phyloP scores from a whole-genome alignment of 2,888 invertebrate genomes.

The Tholera decimalis region DNA sequence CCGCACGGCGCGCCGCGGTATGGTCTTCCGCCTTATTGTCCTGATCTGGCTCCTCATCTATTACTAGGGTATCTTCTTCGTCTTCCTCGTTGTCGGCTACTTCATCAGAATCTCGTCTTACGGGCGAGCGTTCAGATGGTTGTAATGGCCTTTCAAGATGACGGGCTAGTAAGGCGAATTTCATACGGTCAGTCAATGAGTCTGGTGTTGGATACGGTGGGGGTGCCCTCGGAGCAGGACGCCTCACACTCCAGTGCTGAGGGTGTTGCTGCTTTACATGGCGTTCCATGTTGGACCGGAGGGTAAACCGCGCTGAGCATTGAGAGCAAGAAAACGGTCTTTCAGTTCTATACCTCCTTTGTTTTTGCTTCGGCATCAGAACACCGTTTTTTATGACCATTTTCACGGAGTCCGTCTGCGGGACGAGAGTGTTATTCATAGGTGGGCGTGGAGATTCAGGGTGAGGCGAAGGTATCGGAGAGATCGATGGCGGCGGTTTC shows the following conservation, averaged over 20 bases:
- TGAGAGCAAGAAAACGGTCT: conserved; percentile 97
- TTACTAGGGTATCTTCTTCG: conserved; percentile 93
- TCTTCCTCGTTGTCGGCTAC: conserved; percentile 93
- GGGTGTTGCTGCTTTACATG: conserved; percentile 99
- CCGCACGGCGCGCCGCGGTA: conserved; percentile 90
- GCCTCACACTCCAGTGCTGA: conserved; percentile 96
- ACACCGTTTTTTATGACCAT: conserved; percentile 98
- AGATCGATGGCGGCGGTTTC: conserved; percentile 85
- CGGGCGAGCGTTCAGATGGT: conserved; percentile 82
- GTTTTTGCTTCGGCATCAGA: conserved; percentile 97
- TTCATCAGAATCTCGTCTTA: conserved; percentile 89
- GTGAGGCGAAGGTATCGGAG: conserved; percentile 86
- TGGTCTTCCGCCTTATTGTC: conserved; percentile 81
- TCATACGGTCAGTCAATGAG: conserved; percentile 89
- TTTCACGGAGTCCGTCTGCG: conserved; percentile 93
- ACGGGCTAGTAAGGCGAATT: conserved; percentile 95
- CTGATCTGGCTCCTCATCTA: conserved; percentile 92
- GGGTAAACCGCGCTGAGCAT: conserved; percentile 97
- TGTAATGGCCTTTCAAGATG: conserved; percentile 93
- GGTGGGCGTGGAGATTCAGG: conserved; percentile 89
- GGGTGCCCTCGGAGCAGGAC: conserved; percentile 88
- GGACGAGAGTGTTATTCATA: conserved; percentile 82
- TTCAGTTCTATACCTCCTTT: conserved; percentile 97
- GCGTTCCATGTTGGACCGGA: conserved; percentile 98
- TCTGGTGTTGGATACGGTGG: conserved; percentile 82